Conservation (phyloP, 2,113 vertebrate species). For the Oncorhynchus gorbuscha region DNA sequence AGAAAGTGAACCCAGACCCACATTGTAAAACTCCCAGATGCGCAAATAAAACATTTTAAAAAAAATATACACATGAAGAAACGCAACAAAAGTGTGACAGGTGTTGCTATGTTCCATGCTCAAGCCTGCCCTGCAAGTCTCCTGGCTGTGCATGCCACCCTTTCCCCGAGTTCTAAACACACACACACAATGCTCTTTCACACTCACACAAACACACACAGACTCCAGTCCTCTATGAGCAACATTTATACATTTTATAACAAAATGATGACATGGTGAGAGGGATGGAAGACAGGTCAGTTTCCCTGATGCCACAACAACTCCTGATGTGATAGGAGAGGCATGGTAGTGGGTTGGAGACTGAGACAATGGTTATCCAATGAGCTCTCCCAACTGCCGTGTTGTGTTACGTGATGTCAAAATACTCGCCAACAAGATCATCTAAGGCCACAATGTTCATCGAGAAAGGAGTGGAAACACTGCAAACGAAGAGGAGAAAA, state of each 20-base stretch:
- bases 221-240: conserved; percentile 7
- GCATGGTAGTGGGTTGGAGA: conserved; percentile 40
- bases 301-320: conserved; percentile 67
- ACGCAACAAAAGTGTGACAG: conserved; percentile 10
- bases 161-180: conserved; percentile 5
- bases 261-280: conserved; percentile 19
- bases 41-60: conserved; percentile 8
- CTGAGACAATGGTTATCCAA: conserved; percentile 51
- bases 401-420: conserved; percentile 30
- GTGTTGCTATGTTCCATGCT: conserved; percentile 16
- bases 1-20: conserved; percentile 12
- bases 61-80: not conserved
- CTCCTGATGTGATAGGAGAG: conserved; percentile 54
- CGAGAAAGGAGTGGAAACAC: conserved; percentile 68
- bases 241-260: conserved; percentile 26
- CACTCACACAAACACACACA: not conserved
- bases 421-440: conserved; percentile 61
- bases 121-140: conserved; percentile 6
- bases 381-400: conserved; percentile 39
- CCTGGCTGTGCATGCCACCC: not conserved
- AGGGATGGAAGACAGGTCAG: conserved; percentile 64
- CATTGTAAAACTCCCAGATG: conserved; percentile 15
- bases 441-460: conserved; percentile 76
- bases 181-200: conserved; percentile 19
- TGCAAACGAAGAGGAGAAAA: conserved; percentile 42